Evolutionary conservation across 2,113 vertebrate species (phyloP).

Genomic region (Saguinus imperator): DNA sequence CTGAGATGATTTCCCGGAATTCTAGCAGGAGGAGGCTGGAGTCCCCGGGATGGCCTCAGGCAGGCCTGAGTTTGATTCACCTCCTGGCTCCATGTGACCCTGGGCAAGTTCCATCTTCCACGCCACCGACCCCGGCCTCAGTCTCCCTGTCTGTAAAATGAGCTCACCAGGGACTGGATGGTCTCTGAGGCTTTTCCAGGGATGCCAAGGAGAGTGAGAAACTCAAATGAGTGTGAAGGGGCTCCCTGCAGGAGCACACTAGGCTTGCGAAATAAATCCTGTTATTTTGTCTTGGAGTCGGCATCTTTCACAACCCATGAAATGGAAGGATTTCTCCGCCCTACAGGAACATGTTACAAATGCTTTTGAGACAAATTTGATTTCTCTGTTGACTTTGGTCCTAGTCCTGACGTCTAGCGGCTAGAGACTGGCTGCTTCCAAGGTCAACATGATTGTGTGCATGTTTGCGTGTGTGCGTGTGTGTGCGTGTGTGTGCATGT

Average conservation of each 20-base stretch:
- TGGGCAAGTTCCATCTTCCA: background rate
- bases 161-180: rapidly evolving
- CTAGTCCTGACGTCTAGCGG: background rate
- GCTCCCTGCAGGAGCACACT: rapidly evolving
- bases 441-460: background rate
- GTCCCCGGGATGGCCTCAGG: background rate
- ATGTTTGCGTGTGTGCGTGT: rapidly evolving
- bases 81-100: background rate
- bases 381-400: background rate
- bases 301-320: rapidly evolving
- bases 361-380: background rate
- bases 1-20: background rate
- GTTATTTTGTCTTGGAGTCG: background rate
- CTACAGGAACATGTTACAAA: rapidly evolving
- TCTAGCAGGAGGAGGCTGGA: background rate
- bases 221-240: rapidly evolving
- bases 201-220: background rate
- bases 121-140: background rate
- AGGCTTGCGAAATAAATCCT: background rate
- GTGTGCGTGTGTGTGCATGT: too few species aligned
- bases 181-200: background rate
- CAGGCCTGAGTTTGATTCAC: background rate
- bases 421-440: background rate
- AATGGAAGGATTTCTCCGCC: background rate
- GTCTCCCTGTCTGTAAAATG: background rate